Evolutionary conservation across 2,888 invertebrate species (phyloP).

Genomic region (Rutpela maculata): DNA sequence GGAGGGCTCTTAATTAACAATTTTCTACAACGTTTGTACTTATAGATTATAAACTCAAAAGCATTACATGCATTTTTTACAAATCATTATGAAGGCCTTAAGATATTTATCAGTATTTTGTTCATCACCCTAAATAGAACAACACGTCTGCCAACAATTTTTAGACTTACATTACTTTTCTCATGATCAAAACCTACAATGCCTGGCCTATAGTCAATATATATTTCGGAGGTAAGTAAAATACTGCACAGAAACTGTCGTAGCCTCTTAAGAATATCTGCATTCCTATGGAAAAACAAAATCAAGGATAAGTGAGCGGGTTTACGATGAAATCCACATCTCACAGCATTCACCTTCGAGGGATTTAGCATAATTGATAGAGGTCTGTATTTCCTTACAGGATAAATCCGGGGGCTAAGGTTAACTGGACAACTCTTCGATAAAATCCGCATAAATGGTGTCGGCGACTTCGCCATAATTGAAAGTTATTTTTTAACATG

Average conservation of each 20-base stretch:
- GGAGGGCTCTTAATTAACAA: too few relatives aligned
- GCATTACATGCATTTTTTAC: too few relatives aligned
- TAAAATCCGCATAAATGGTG: background rate
- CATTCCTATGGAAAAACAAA: conserved; percentile 4
- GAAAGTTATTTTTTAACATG: background rate
- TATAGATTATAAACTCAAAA: too few relatives aligned
- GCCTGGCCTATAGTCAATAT: too few relatives aligned
- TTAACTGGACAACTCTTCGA: conserved; percentile 6
- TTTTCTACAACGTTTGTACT: too few relatives aligned
- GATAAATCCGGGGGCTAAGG: background rate
- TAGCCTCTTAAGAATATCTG: background rate
- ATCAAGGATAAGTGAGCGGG: background rate
- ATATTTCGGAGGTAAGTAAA: background rate
- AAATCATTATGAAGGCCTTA: too few relatives aligned
- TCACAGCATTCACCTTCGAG: background rate
- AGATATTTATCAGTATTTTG: too few relatives aligned
- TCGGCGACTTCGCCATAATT: conserved; percentile 4
- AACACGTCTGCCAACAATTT: too few relatives aligned
- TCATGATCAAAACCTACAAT: too few relatives aligned
- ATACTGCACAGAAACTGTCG: background rate
- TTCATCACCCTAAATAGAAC: too few relatives aligned
- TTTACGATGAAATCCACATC: conserved; percentile 6
- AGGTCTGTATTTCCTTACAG: background rate
- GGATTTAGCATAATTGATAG: conserved; percentile 1
- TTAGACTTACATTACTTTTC: too few relatives aligned